phyloP scores from a whole-genome alignment of 1,140 invertebrate species.

The Paralvinella palmiformis region DNA sequence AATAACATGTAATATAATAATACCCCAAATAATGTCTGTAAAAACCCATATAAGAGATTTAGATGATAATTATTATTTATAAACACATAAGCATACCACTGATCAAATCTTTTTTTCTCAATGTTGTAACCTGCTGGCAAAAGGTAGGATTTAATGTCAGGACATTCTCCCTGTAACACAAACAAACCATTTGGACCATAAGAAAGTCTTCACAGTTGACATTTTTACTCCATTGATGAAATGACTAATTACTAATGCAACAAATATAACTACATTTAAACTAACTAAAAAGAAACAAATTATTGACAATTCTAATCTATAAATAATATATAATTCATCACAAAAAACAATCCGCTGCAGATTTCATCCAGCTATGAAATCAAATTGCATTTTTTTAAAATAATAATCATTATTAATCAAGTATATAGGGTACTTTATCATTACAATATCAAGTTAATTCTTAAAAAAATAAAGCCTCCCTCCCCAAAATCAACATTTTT shows the following conservation, averaged over 20 bases:
- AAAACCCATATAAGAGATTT: too few species aligned
- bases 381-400: too few species aligned
- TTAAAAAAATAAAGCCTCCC: background rate
- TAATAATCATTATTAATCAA: background rate
- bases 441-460: background rate
- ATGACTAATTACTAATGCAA: background rate
- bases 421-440: background rate
- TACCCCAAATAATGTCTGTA: too few species aligned
- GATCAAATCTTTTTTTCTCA: constrained; percentile 34
- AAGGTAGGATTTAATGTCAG: constrained; percentile 36
- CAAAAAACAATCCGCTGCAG: background rate
- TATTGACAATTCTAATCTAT: background rate
- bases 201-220: background rate
- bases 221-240: constrained; percentile 16
- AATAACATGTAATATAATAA: too few species aligned
- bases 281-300: background rate
- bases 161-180: constrained; percentile 25
- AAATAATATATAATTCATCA: background rate
- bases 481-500: background rate
- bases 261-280: background rate
- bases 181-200: background rate
- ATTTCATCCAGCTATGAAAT: too few species aligned
- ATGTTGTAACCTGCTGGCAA: constrained; percentile 46
- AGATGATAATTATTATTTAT: too few species aligned
- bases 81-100: constrained; percentile 30